These are phyloP conservation scores for Hiodon alosoides DNA, from an alignment of 2,113 vertebrate species.

Conservation along the genomic window DNA sequence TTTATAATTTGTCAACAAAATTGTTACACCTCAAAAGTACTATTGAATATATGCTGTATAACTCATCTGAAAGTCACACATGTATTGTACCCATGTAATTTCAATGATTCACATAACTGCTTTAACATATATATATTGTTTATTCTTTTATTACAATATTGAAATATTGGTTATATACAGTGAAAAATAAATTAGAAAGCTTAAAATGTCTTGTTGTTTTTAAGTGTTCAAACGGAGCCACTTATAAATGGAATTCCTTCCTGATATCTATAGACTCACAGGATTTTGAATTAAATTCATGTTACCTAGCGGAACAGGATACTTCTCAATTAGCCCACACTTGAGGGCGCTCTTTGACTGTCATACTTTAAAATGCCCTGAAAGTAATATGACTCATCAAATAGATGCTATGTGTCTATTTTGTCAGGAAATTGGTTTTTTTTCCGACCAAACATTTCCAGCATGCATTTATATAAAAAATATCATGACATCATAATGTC, in stretches of 20 bases:
- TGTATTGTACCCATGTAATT: slow-evolving; percentile 15
- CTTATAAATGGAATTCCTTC: neutral
- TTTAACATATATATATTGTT: slow-evolving; percentile 9
- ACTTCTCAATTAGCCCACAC: neutral
- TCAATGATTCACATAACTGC: slow-evolving; percentile 1
- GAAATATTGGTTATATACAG: neutral
- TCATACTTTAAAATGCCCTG: neutral
- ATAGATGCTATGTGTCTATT: neutral
- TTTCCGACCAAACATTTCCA: too few species aligned
- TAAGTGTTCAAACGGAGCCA: neutral
- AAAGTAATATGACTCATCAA: neutral
- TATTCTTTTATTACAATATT: slow-evolving; percentile 10
- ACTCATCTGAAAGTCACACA: neutral
- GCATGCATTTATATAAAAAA: neutral
- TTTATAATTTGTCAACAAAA: neutral
- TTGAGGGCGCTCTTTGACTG: slow-evolving; percentile 15
- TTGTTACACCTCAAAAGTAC: neutral
- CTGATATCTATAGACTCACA: neutral
- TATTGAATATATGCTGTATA: slow-evolving; percentile 3
- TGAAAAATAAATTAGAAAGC: slow-evolving; percentile 3
- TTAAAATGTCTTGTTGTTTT: neutral
- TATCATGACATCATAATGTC: neutral
- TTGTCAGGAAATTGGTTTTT: neutral
- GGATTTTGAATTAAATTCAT: neutral
- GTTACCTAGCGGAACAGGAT: too few species aligned